Evolutionary conservation across 2,888 invertebrate species (phyloP), one percentile per base, ranked within the genome.

Genomic region (Drosophila neotestacea): DNA sequence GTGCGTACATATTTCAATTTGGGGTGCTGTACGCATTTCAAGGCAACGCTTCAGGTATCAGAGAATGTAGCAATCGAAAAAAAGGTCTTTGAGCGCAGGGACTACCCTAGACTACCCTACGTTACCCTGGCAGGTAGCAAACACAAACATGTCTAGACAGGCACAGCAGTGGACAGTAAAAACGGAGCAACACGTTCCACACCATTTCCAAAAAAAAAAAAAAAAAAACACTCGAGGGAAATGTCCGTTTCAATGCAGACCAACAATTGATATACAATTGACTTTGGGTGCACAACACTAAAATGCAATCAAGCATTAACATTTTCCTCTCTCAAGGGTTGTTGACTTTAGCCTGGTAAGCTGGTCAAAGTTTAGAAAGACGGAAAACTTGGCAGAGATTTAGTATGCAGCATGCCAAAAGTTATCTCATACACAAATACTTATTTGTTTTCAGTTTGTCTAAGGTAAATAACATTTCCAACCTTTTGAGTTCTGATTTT

Each of bases 231-330:
- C 77, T 48, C 34, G 22, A 27, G 56, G 59, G 56, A 42, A 47
- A 46, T 30, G 42, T n/a, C 55, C 54, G 66, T 70, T 74, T 55
- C 75, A 61, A 74, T 63, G 69, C 74, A 39, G 55, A 61, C 62
- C 73, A 79, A 82, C 77, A 82, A 87, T 83, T 85, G 82, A 76
- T 83, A 84, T 85, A 84, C 83, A 84, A 84, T 84, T 84, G 82
- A 84, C 80, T 87, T 70, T 78, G 64, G 58, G 38, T 64, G 75
- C 70, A 66, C 81, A 80, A 50, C 73, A 79, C 52, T 28, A 55
- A 80, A 85, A 65, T 73, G 86, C 88, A 87, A 85, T 81, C 82
- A 85, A 74, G 70, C 88, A 79, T 77, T 74, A 69, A 73, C 62
- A 22, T 58, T 50, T 22, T 42, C n/a, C 39, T 10, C 47, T n/a